Percentiles rank a stretch among this genome's conserved stretches.
phyloP scores from a whole-genome alignment of 2,797 vertebrate genomes.

The Nasua narica region DNA sequence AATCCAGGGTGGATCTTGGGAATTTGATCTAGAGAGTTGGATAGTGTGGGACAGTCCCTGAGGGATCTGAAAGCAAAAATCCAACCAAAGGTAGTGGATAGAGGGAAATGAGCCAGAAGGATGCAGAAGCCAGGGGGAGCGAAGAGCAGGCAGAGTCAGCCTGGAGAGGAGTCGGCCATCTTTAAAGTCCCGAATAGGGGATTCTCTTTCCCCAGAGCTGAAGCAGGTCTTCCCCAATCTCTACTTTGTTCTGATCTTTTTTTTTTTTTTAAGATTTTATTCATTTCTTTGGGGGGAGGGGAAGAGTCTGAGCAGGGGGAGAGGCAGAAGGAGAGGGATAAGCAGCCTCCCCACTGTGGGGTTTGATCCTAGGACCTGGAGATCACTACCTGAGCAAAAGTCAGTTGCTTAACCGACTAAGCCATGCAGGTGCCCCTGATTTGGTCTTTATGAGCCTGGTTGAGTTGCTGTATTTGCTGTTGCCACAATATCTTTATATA shows the following conservation, averaged over 20 bases:
- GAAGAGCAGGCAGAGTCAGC: rapidly evolving
- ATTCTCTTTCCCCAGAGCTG: not conserved
- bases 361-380: not conserved
- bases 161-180: not conserved
- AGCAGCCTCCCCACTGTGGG: not conserved
- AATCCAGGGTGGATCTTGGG: not conserved
- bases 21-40: not conserved
- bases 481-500: not conserved
- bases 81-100: not conserved
- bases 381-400: not conserved
- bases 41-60: not conserved
- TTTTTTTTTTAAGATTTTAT: not conserved
- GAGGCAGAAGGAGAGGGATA: not conserved
- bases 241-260: not conserved
- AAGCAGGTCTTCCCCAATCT: not conserved
- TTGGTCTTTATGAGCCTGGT: not conserved
- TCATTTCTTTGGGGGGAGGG: not conserved
- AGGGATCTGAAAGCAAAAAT: not conserved
- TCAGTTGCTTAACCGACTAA: not conserved
- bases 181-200: not conserved
- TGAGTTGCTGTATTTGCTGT: not conserved
- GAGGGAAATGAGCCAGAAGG: not conserved
- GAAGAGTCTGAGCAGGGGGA: not conserved
- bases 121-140: not conserved
- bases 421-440: not conserved